Evolutionary conservation across 2,888 invertebrate genomes (phyloP).

Genomic region (Cephus pygmeus): DNA sequence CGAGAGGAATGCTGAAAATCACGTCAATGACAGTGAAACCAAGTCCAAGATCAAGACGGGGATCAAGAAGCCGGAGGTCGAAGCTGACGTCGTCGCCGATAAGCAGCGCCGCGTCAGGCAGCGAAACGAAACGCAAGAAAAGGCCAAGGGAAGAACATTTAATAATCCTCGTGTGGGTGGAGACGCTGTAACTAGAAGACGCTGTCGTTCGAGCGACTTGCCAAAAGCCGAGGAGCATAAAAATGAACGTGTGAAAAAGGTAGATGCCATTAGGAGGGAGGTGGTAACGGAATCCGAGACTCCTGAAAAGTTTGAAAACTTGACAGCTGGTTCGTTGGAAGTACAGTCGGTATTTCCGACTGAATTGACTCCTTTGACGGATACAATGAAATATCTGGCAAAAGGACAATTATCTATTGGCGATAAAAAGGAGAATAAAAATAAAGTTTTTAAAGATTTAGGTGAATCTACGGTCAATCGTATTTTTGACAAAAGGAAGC

Average conservation of each 20-base stretch:
- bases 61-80: background rate
- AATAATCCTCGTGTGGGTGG: background rate
- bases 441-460: background rate
- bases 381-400: constrained; percentile 31
- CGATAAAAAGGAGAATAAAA: constrained; percentile 12
- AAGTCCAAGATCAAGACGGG: background rate
- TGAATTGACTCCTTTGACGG: constrained; percentile 3
- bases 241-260: background rate
- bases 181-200: background rate
- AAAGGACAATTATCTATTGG: constrained; percentile 12
- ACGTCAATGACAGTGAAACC: background rate
- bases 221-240: background rate
- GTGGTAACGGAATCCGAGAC: background rate
- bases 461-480: background rate
- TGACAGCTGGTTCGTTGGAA: background rate
- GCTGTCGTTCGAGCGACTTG: background rate
- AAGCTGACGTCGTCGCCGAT: background rate
- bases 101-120: background rate
- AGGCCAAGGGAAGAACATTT: background rate
- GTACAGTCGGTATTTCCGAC: background rate
- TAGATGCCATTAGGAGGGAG: background rate
- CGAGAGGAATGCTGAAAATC: background rate
- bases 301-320: background rate
- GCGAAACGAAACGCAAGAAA: background rate
- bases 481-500: constrained; percentile 2